Base-by-base conservation (phyloP, 2,113 vertebrate species). In the Ornithorhynchus anatinus region DNA sequence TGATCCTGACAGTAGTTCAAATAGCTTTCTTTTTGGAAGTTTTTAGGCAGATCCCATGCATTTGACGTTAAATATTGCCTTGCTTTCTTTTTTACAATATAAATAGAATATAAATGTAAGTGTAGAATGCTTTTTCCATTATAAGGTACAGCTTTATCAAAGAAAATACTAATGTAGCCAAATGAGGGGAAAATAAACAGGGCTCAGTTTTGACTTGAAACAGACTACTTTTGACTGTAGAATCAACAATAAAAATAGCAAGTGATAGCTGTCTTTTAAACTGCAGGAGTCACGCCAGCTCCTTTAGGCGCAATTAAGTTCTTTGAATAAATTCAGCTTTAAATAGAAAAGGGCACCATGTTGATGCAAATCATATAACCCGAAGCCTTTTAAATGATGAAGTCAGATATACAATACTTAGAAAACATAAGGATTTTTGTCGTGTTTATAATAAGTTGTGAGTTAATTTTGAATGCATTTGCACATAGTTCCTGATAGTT, bases 181-280 rank as follows among this genome's bases (percentile, higher is more conserved):
- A 35, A 20, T 1, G 29, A 44, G 33, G 15, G 36, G 74, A 72
- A 69, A 74, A 12, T 13, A 75, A 72, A 42, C 10, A 27, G 7
- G 11, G 7, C 45, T 67, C 10, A 25, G n/a, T 32, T 19, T 23
- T 76, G 25, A 57, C 16, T 58, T 75, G 38, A 29, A 75, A 66
- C 1, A 43, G 47, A 11, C 47, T 69, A 57, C 50, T 77, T 79
- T 86, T 70, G 66, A 58, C 52, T 57, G 57, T 4, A 63, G 44
- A 84, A 52, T 39, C 12, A 75, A n/a, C 45, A 56, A 56, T 59
- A 77, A 70, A 82, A 85, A 84, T 31, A 60, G 25, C 44, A 83
- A 80, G 78, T 17, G 4, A 8, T 63, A 7, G 48, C 59, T 84
- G 20, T 69, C 48, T 80, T 35, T n/a, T 48, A 48, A 29, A 38